Base-by-base conservation (phyloP, 1,140 invertebrate species). In the Drosophila virilis region DNA sequence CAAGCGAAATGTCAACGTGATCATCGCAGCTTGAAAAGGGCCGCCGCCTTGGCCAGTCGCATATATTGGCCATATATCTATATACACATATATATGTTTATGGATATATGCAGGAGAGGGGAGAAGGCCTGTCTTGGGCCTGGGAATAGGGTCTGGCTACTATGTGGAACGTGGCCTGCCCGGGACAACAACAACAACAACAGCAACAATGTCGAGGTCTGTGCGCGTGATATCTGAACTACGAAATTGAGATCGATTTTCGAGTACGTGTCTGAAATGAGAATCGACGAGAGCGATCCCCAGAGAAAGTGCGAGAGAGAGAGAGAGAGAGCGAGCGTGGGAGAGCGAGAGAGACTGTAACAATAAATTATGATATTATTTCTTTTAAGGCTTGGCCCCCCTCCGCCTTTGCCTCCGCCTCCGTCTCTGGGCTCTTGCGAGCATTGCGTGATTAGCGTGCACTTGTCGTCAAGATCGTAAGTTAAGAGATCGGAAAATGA, bases 311-410 rank as follows among this genome's bases (percentile, higher is more conserved):
- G 22, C 8, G 48, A 12, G 12, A 15, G 51, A 15, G 51, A 13
- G 17, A 9, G 48, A 1, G 15, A 40, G 72, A 38, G 40, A 6
- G 48, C 1, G 42, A 10, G 65, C 0, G n/a, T n/a, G 22, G 10
- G 54, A 50, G 9, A n/a, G 65, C 1, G n/a, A 17, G 22, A n/a
- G 54, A 50, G 9, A 7, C 38, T 86, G 83, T 79, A 82, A 78
- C 80, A 57, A 88, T 88, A 88, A 89, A 88, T 88, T 88, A 88
- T 88, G 84, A 88, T 88, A 88, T 88, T 88, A 89, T 88, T 88
- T 59, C 15, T 80, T 89, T 6, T 32, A 28, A 28, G 22, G 22
- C 22, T 28, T 28, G 22, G 22, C 17, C 28, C 32, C 37, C 8
- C 5, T 22, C 12, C 33, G 3, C n/a, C 1, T 15, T 42, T 8